phyloP scores from a whole-genome alignment of 2,888 invertebrate genomes.

The Ypsolopha sequella region DNA sequence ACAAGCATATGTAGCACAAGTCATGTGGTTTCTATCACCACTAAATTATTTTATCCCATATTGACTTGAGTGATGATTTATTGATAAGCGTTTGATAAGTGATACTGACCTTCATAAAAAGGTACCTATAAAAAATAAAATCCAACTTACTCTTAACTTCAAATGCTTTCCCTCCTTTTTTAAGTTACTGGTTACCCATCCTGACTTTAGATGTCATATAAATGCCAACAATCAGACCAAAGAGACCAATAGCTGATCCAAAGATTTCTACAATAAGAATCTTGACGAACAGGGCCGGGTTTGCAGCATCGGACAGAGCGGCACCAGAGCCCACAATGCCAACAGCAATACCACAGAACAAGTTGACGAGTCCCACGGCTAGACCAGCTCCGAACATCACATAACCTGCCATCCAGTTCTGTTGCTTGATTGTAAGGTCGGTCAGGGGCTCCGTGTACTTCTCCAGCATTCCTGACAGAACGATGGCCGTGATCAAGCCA shows the following conservation, averaged over 20 bases:
- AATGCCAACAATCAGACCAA: constrained; percentile 98
- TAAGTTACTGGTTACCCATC: constrained; percentile 77
- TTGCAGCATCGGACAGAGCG: constrained; percentile 97
- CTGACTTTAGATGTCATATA: constrained; percentile 89
- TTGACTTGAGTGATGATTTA: too few relatives aligned
- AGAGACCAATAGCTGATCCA: constrained; percentile 98
- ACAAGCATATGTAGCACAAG: too few relatives aligned
- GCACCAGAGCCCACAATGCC: constrained; percentile 99
- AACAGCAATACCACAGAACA: constrained; percentile 94
- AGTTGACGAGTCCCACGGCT: constrained; percentile 94
- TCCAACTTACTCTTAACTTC: constrained; percentile 1
- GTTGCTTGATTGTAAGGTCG: constrained; percentile 51
- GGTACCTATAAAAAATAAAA: background rate
- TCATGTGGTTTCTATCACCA: too few relatives aligned
- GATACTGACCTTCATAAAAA: too few relatives aligned
- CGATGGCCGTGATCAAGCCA: constrained; percentile 98
- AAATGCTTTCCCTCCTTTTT: constrained; percentile 29
- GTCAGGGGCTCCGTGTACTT: constrained; percentile 61
- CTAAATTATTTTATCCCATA: too few relatives aligned
- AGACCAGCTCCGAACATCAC: constrained; percentile 97
- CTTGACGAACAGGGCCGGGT: constrained; percentile 95
- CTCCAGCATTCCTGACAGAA: constrained; percentile 88
- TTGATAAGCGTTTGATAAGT: too few relatives aligned
- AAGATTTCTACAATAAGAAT: constrained; percentile 99
- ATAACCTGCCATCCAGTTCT: constrained; percentile 90